Evolutionary conservation across 2,797 vertebrate genomes (phyloP).

Genomic region (Psittacula echo): DNA sequence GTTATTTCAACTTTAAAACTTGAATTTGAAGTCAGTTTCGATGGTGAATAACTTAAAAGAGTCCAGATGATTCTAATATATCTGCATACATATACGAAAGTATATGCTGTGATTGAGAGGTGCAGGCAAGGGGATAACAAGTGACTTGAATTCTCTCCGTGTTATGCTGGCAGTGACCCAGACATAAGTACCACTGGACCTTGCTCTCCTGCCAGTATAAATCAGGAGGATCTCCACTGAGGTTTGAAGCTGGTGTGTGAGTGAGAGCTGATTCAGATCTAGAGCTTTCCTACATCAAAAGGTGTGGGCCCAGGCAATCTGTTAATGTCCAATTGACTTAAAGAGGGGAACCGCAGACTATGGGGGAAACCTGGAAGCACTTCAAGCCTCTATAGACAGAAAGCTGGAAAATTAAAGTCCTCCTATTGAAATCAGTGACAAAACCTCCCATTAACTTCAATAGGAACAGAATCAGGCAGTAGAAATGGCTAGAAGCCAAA

Average conservation of each 20-base stretch:
- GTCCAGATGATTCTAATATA: slow-evolving; percentile 56
- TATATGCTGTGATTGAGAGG: slow-evolving; percentile 22
- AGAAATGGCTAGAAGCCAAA: slow-evolving; percentile 24
- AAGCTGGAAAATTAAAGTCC: slow-evolving; percentile 39
- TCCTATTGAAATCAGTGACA: slow-evolving; percentile 42
- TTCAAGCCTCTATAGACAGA: slow-evolving; percentile 48
- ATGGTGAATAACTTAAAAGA: slow-evolving; percentile 44
- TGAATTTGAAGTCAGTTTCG: slow-evolving; percentile 27
- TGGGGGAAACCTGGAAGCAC: slow-evolving; percentile 63
- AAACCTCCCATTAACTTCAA: slow-evolving; percentile 35
- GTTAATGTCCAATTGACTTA: slow-evolving; percentile 48
- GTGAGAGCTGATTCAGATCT: slow-evolving; percentile 38
- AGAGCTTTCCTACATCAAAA: slow-evolving; percentile 42
- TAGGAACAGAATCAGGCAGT: slow-evolving; percentile 16
- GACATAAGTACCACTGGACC: slow-evolving; percentile 42
- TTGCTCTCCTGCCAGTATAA: slow-evolving; percentile 40
- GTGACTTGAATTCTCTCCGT: slow-evolving; percentile 40
- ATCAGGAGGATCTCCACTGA: slow-evolving; percentile 26
- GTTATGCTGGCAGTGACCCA: slow-evolving; percentile 36
- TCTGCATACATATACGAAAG: background rate
- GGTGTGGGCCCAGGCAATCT: slow-evolving; percentile 48
- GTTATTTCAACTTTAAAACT: slow-evolving; percentile 69
- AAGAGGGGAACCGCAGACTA: slow-evolving; percentile 37
- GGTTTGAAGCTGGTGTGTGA: slow-evolving; percentile 29
- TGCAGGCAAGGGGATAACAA: slow-evolving; percentile 54